A percentile compares a stretch with the other conserved stretches of the same genome.
These are phyloP conservation scores for Linyphia triangularis DNA, from an alignment of 2,888 invertebrate genomes.

Conservation along the genomic window DNA sequence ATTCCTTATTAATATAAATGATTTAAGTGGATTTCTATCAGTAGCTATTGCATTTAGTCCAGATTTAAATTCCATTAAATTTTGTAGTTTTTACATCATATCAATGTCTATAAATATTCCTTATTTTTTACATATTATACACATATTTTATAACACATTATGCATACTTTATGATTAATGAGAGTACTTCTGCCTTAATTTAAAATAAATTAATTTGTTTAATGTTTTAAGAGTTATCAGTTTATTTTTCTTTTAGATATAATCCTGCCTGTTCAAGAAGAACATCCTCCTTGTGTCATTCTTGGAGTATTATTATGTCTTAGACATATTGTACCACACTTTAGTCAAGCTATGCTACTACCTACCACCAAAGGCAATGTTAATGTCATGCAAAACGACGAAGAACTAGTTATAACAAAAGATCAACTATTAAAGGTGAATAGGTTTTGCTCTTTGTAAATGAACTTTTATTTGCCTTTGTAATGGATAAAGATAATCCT, in stretches of 20 bases:
- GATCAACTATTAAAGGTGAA: constrained; percentile 80
- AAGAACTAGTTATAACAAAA: constrained; percentile 76
- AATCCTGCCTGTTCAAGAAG: constrained; percentile 83
- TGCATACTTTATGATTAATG: too few relatives aligned
- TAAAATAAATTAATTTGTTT: neutral
- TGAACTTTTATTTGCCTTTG: too few relatives aligned
- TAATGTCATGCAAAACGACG: constrained; percentile 77
- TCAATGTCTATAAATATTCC: neutral
- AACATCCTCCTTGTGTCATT: constrained; percentile 82
- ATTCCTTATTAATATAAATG: too few relatives aligned
- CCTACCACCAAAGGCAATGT: constrained; percentile 78
- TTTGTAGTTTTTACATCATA: neutral
- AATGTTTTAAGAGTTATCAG: neutral
- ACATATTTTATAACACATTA: neutral
- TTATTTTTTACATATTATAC: neutral
- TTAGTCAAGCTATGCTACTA: constrained; percentile 78
- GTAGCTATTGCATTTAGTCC: too few relatives aligned
- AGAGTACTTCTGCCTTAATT: neutral
- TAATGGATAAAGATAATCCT: too few relatives aligned
- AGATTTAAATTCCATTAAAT: neutral
- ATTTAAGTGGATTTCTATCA: too few relatives aligned
- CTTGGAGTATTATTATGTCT: constrained; percentile 86
- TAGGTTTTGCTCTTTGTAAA: neutral
- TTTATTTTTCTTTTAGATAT: constrained; percentile 80
- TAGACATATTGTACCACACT: constrained; percentile 84